Base-by-base conservation (phyloP, 2,113 vertebrate species). In the Chamaea fasciata region DNA sequence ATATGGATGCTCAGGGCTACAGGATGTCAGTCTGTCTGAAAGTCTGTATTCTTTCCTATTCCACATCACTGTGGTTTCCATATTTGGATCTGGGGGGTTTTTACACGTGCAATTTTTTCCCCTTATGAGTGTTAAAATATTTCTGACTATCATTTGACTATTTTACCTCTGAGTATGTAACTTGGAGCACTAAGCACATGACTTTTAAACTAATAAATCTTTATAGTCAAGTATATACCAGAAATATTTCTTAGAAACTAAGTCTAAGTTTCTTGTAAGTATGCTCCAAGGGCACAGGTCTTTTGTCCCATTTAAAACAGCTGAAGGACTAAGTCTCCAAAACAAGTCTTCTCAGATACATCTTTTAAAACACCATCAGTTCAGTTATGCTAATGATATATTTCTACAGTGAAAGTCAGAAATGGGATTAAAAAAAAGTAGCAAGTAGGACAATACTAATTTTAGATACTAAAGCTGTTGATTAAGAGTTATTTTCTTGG, bases 171-270 rank as follows among this genome's bases (percentile, higher is more conserved):
- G 37, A 75, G 9, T 42, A 21, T 42, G 28, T 26, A 87, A 42
- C 10, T 22, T 42, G 16, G 37, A 90, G 30, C 9, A 49, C 15
- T 39, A 57, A 89, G 28, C 44, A 39, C 14, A 78, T 5, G 39
- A 10, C n/a, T 83, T 87, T 91, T 49, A 87, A 87, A 92, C 7
- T 44, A 60, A 44, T n/a, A 74, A 52, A 37, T 30, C 23, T 79
- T 76, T 15, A 35, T 47, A 56, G 4, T 44, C 11, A 92, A 87
- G 12, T 49, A 80, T 64, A 75, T 63, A 70, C 42, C 13, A 8
- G 18, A 83, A 87, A 33, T 50, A 69, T n/a, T 78, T 87, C 30
- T 91, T 69, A 90, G 74, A 96, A 95, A 95, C 52, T 47, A 88
- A 55, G 57, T 79, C 41, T 39, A 39, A 39, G n/a, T n/a, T n/a